A percentile compares a stretch with the other conserved stretches of the same genome.
Conservation (phyloP, 2,797 vertebrate species). For the Anguilla anguilla region DNA sequence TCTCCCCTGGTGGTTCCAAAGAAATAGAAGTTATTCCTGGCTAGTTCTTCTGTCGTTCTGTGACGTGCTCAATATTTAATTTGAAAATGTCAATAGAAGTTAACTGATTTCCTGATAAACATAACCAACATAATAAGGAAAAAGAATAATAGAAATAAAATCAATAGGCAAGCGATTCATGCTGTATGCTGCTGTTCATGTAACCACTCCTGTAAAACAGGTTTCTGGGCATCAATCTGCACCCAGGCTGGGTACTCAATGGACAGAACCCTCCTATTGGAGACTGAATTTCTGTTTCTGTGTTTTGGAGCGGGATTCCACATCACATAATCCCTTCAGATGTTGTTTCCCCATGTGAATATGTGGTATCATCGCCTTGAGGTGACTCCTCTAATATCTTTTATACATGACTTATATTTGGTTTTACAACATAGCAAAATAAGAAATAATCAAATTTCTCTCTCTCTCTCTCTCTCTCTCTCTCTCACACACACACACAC, state of each 20-base stretch:
- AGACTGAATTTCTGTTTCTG: neutral
- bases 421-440: no score
- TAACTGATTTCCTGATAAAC: neutral
- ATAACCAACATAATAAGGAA: neutral
- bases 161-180: no score
- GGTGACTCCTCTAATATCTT: neutral
- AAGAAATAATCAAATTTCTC: neutral
- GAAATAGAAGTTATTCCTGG: neutral
- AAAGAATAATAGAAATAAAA: neutral
- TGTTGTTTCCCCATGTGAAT: neutral
- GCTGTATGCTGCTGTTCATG: neutral
- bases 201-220: neutral
- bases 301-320: neutral
- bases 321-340: neutral
- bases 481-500: constrained; percentile 4
- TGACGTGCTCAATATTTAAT: neutral
- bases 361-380: neutral
- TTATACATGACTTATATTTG: neutral
- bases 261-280: neutral
- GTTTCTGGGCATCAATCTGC: neutral
- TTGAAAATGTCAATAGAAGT: neutral
- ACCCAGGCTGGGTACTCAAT: neutral
- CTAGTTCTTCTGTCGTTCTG: neutral
- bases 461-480: constrained; percentile 14
- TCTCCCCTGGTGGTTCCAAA: neutral